Conservation (phyloP, 1,140 invertebrate genomes). For the Diabrotica virgifera region DNA sequence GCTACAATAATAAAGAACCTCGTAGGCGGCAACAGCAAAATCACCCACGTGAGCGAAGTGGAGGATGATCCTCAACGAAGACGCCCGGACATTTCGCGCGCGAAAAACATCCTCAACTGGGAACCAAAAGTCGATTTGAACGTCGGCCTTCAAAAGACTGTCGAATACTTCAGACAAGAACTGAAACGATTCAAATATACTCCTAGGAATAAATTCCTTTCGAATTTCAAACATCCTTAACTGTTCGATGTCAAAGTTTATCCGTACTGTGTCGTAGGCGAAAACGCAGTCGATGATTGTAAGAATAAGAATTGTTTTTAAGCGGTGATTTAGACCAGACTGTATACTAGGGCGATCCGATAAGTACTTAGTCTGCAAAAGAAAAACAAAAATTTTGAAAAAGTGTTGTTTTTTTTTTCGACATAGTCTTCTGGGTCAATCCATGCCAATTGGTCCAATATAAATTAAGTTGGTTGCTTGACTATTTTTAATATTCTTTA, state of each 20-base stretch:
- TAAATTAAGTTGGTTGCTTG: too few species aligned
- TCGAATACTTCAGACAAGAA: conserved; percentile 89
- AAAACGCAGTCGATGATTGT: too few species aligned
- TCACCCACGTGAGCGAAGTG: conserved; percentile 77
- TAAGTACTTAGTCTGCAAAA: too few species aligned
- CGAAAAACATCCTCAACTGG: conserved; percentile 86
- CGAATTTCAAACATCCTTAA: conserved; percentile 18
- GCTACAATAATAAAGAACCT: conserved; percentile 87
- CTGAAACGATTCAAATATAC: conserved; percentile 61
- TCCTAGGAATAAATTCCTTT: conserved; percentile 33
- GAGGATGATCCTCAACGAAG: conserved; percentile 95
- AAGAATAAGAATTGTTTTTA: too few species aligned
- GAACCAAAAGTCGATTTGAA: conserved; percentile 85
- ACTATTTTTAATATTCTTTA: too few species aligned
- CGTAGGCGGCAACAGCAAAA: conserved; percentile 80
- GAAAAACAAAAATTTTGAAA: too few species aligned
- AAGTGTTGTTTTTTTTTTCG: too few species aligned
- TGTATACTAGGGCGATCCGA: too few species aligned
- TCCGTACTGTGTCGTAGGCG: too few species aligned
- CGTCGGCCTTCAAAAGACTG: conserved; percentile 82
- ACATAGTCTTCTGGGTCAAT: too few species aligned
- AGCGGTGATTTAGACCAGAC: too few species aligned
- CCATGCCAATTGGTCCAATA: too few species aligned
- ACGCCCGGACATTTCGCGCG: conserved; percentile 88
- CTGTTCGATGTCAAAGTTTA: not conserved